phyloP scores from a whole-genome alignment of 2,888 invertebrate genomes.

The Gonocerus acuteangulatus region DNA sequence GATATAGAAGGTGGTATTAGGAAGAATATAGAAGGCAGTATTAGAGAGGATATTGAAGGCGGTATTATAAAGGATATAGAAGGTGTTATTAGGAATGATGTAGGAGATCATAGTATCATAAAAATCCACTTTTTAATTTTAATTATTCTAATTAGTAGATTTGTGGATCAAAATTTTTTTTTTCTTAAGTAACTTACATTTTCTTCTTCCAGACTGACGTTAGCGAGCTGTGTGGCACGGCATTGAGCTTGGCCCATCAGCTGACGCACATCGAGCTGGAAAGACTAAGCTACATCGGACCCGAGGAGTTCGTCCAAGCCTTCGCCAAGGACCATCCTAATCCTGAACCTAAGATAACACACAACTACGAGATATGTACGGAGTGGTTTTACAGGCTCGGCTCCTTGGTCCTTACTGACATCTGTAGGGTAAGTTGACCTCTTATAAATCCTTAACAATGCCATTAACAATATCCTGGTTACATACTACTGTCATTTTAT shows the following conservation, averaged over 20 bases:
- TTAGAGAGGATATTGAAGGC: no score
- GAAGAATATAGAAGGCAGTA: no score
- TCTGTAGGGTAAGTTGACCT: conserved; percentile 66
- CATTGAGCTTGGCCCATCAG: conserved; percentile 81
- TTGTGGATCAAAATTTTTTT: no score
- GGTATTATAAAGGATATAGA: no score
- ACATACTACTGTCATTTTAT: no score
- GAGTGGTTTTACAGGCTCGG: conserved; percentile 96
- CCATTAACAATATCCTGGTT: not conserved
- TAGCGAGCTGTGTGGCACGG: conserved; percentile 67
- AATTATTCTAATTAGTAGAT: no score
- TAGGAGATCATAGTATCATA: no score
- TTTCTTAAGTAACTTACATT: no score
- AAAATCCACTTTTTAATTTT: no score
- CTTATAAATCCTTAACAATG: not conserved
- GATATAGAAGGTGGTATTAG: no score
- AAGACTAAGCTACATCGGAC: conserved; percentile 87
- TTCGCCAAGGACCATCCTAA: conserved; percentile 72
- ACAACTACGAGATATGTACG: conserved; percentile 89
- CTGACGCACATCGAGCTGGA: conserved; percentile 90
- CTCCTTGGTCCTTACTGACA: conserved; percentile 90
- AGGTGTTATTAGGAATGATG: no score
- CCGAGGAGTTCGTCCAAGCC: conserved; percentile 94
- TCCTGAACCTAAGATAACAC: conserved; percentile 79
- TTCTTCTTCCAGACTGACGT: conserved; percentile 59